A percentile compares a stretch with the other conserved stretches of the same genome.
phyloP scores from a whole-genome alignment of 2,797 vertebrate genomes.

The Lepilemur ruficaudatus region DNA sequence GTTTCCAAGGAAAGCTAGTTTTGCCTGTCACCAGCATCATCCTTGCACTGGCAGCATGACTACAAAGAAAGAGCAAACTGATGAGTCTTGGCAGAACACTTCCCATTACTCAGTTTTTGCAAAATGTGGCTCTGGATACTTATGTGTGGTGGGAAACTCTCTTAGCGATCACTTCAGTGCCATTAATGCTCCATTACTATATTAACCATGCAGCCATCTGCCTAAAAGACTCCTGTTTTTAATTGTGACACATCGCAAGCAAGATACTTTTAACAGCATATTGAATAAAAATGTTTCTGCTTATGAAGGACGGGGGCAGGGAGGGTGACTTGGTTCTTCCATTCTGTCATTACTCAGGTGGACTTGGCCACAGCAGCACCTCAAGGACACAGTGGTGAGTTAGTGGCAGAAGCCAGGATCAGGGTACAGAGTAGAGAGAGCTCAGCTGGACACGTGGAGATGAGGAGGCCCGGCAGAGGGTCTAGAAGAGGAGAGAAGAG shows the following conservation, averaged over 20 bases:
- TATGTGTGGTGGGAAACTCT: constrained; percentile 49
- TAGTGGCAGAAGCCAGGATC: neutral
- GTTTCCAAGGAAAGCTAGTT: constrained; percentile 35
- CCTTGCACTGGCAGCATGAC: constrained; percentile 30
- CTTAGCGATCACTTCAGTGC: constrained; percentile 13
- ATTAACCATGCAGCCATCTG: neutral
- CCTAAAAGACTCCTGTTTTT: neutral
- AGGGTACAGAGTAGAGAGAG: neutral
- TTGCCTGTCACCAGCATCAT: constrained; percentile 64
- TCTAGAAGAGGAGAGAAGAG: neutral
- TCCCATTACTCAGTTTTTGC: constrained; percentile 29
- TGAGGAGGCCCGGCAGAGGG: neutral
- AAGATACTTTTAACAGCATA: neutral
- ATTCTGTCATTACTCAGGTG: neutral
- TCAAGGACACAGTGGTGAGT: neutral
- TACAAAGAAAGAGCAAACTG: constrained; percentile 58
- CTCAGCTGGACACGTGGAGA: rapidly evolving
- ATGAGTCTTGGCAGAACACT: constrained; percentile 57
- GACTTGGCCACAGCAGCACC: neutral
- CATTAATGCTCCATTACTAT: neutral
- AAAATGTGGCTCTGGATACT: constrained; percentile 47
- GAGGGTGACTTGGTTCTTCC: neutral
- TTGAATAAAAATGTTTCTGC: neutral
- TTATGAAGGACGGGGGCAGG: neutral
- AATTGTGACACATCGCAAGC: neutral